Conservation (phyloP, 2,888 invertebrate genomes). For the Dryadula phaetusa region DNA sequence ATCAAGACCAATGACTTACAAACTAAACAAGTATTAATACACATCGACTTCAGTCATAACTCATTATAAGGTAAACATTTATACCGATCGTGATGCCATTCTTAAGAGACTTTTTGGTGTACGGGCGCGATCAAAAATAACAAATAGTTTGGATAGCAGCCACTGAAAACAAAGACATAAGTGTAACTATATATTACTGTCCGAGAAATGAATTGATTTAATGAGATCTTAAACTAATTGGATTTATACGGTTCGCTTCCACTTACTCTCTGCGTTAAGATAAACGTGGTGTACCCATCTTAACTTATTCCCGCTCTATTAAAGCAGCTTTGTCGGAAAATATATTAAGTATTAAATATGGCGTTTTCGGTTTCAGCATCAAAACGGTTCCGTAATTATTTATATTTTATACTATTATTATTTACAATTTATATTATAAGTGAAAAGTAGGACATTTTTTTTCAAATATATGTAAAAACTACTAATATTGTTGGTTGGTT, state of each 20-base stretch:
- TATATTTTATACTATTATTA: background rate
- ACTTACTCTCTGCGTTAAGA: constrained; percentile 66
- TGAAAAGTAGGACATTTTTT: too few relatives aligned
- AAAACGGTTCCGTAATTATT: background rate
- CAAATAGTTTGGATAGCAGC: constrained; percentile 78
- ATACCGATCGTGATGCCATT: constrained; percentile 43
- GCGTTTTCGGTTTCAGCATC: background rate
- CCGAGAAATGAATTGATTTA: constrained; percentile 78
- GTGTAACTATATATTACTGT: constrained; percentile 73
- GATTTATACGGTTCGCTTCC: constrained; percentile 72
- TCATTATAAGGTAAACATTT: constrained; percentile 51
- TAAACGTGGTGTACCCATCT: constrained; percentile 54
- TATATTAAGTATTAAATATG: constrained; percentile 68
- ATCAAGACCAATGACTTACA: constrained; percentile 39
- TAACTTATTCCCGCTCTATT: constrained; percentile 49
- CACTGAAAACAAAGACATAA: constrained; percentile 75
- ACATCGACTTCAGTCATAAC: constrained; percentile 45
- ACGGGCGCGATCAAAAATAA: constrained; percentile 64
- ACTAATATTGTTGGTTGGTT: too few relatives aligned
- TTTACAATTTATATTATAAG: background rate
- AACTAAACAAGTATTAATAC: constrained; percentile 32
- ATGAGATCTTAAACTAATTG: constrained; percentile 79
- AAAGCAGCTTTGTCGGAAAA: constrained; percentile 58
- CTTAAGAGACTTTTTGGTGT: constrained; percentile 58
- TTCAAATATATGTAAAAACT: too few relatives aligned